Evolutionary conservation across 2,888 invertebrate genomes (phyloP), one percentile per base, ranked within the genome.

Genomic region (Meandrusa payeni): DNA sequence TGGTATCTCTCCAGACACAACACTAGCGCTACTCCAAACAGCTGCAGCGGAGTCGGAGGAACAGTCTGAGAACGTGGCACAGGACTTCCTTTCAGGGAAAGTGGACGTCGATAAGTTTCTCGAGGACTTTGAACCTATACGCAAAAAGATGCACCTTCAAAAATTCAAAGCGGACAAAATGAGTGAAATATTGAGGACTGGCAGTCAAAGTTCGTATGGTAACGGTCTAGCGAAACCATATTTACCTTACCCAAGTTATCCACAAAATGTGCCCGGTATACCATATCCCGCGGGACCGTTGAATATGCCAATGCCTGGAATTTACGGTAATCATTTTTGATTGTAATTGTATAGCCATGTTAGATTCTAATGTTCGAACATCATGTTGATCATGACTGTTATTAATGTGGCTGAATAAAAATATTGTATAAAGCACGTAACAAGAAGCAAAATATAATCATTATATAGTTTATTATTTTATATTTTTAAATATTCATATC

Each of bases 141-240:
- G 98, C 29, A 85, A 76, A 51, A 70, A 67, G 48, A 86, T 86
- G 86, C 86, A 86, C 33, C 50, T 85, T 92, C 90, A 97, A 34
- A 93, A 95, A 68, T 93, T 98, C 5, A 98, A 98, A 85, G 93
- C 96, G 0, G 98, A 99, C 52, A 98, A 98, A 86, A 93, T 99
- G 93, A 89, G 91, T 32, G 95, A 95, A 64, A 74, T 95, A 5
- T 80, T 94, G 15, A 68, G 80, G 53, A 69, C 74, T 24, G 76
- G 80, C 2, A 69, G 51, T 45, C 76, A 77, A 51, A 68, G 60
- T 61, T 61, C 71, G 1, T 82, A 71, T 48, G 81, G 80, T 1
- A 86, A 86, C 62, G 83, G 83, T 9, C 56, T 66, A 23, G 55
- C 73, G 3, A 83, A 76, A 44, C 83, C 80, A n/a, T 83, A 79